Conservation (phyloP, 2,113 vertebrate species). For the Oenanthe oenanthe region DNA sequence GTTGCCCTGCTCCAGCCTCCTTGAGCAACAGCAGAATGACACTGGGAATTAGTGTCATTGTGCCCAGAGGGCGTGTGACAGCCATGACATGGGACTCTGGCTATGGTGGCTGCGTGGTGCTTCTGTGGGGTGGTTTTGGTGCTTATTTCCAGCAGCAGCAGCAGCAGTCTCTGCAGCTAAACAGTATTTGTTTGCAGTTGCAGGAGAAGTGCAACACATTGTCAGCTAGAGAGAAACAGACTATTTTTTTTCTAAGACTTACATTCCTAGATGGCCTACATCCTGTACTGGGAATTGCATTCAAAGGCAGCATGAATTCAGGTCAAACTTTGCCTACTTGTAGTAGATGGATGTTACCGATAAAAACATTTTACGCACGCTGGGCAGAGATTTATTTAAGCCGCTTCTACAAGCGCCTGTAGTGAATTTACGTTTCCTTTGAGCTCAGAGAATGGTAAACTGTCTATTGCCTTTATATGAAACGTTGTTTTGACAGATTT, state of each 20-base stretch:
- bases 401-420: background rate
- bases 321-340: background rate
- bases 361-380: background rate
- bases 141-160: background rate
- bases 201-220: background rate
- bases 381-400: background rate
- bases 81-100: background rate
- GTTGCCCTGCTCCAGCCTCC: background rate
- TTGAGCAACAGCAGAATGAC: background rate
- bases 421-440: background rate
- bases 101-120: background rate
- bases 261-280: background rate
- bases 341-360: background rate
- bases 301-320: background rate
- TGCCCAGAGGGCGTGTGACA: background rate
- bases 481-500: conserved; percentile 65
- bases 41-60: background rate
- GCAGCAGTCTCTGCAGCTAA: background rate
- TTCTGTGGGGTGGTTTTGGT: background rate
- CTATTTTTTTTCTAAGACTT: background rate
- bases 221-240: background rate
- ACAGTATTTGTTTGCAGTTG: background rate
- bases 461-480: background rate
- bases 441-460: background rate
- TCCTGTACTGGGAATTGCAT: background rate